Evolutionary conservation across 1,140 invertebrate genomes (phyloP).

Genomic region (Theocolax elegans): DNA sequence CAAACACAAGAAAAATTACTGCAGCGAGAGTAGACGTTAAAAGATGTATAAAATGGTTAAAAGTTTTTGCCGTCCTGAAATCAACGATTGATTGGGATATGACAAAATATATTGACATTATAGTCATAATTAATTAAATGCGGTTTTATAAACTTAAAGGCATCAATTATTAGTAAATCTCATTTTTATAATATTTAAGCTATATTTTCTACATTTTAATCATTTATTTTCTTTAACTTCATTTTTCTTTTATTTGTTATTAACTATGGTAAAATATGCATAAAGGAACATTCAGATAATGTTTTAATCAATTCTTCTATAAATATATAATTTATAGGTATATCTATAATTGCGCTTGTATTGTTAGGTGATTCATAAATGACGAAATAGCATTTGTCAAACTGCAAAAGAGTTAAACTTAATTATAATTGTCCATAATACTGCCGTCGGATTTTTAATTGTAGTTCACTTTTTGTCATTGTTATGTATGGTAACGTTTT

Average conservation of each 20-base stretch:
- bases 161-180: conserved; percentile 6
- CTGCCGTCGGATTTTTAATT: background rate
- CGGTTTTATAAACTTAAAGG: conserved; percentile 12
- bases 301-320: background rate
- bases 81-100: conserved; percentile 34
- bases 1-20: conserved; percentile 49
- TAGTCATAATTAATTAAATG: conserved; percentile 26
- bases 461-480: background rate
- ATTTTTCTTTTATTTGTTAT: background rate
- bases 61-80: conserved; percentile 47
- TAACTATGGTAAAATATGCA: background rate
- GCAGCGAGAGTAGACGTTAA: conserved; percentile 43
- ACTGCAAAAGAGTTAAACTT: background rate
- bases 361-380: background rate
- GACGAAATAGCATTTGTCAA: background rate
- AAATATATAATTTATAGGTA: background rate
- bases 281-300: background rate
- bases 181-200: background rate
- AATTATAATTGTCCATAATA: conserved; percentile 3
- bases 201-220: background rate
- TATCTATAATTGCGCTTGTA: background rate
- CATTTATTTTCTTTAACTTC: background rate
- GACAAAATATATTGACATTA: conserved; percentile 17
- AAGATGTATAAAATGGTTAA: conserved; percentile 47
- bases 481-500: background rate